Conservation (phyloP, 2,888 invertebrate species). For the Macrophya alboannulata region DNA sequence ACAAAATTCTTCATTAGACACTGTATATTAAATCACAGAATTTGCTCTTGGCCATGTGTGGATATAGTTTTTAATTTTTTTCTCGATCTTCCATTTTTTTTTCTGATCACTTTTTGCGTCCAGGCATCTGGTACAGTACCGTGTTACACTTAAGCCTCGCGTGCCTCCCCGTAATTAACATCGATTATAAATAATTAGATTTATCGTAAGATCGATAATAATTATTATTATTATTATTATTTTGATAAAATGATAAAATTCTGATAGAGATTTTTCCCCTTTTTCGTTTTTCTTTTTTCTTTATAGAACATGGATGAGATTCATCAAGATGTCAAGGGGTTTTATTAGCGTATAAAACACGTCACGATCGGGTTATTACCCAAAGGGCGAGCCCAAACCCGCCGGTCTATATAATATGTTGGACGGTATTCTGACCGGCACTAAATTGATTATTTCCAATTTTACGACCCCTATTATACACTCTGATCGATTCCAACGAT, state of each 20-base stretch:
- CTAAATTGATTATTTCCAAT: slow-evolving; percentile 40
- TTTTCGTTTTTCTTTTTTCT: background rate
- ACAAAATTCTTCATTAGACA: background rate
- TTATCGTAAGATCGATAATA: background rate
- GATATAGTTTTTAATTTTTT: background rate
- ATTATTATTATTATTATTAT: background rate
- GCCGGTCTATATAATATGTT: background rate
- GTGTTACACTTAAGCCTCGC: background rate
- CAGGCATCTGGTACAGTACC: slow-evolving; percentile 1
- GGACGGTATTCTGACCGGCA: background rate
- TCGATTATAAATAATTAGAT: background rate
- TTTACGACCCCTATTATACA: slow-evolving; percentile 29
- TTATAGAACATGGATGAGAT: background rate
- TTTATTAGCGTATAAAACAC: slow-evolving; percentile 18
- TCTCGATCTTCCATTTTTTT: background rate
- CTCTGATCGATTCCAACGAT: slow-evolving; percentile 18
- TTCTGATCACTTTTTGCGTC: slow-evolving; percentile 14
- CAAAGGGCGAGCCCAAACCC: background rate
- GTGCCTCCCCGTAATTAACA: slow-evolving; percentile 6
- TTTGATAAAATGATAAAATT: background rate
- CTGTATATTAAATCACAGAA: background rate
- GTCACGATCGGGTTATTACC: background rate
- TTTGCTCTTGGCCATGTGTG: slow-evolving; percentile 22
- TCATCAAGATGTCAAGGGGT: slow-evolving; percentile 31
- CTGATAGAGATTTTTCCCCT: background rate